These are phyloP conservation scores for Archaeoteleia sp. DNA, from an alignment of 2,888 invertebrate genomes.

Conservation along the genomic window DNA sequence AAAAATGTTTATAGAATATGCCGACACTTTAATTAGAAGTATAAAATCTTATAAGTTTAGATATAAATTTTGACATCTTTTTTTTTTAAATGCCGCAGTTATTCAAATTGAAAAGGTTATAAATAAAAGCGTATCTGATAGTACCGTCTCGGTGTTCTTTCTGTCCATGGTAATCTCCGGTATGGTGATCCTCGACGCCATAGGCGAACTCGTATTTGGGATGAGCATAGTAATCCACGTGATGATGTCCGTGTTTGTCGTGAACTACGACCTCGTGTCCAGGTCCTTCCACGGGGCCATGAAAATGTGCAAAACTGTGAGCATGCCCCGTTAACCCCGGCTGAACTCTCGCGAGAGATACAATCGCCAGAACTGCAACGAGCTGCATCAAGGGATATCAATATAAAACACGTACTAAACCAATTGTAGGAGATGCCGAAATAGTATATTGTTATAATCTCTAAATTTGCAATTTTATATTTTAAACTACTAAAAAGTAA, in stretches of 20 bases:
- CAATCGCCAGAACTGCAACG: constrained; percentile 58
- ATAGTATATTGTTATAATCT: constrained; percentile 15
- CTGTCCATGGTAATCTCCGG: constrained; percentile 71
- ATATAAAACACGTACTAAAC: constrained; percentile 33
- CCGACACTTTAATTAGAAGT: too few species aligned
- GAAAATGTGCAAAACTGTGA: constrained; percentile 70
- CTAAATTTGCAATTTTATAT: too few species aligned
- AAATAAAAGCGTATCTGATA: constrained; percentile 23
- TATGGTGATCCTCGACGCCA: constrained; percentile 68
- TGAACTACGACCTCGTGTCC: constrained; percentile 62
- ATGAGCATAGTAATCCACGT: constrained; percentile 66
- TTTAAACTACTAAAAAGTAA: too few species aligned
- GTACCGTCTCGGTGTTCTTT: constrained; percentile 72
- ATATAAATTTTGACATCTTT: too few species aligned
- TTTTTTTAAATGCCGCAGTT: too few species aligned
- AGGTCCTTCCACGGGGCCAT: constrained; percentile 70
- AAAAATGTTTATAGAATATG: too few species aligned
- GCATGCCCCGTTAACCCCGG: constrained; percentile 66
- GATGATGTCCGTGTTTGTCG: constrained; percentile 67
- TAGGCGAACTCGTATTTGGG: constrained; percentile 68
- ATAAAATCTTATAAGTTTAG: too few species aligned
- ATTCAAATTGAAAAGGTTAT: constrained; percentile 15
- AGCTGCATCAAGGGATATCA: constrained; percentile 57
- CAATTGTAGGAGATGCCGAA: constrained; percentile 16
- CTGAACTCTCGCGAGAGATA: constrained; percentile 61